Base-by-base conservation (phyloP, 2,888 invertebrate species). In the Leucophenga maculata region DNA sequence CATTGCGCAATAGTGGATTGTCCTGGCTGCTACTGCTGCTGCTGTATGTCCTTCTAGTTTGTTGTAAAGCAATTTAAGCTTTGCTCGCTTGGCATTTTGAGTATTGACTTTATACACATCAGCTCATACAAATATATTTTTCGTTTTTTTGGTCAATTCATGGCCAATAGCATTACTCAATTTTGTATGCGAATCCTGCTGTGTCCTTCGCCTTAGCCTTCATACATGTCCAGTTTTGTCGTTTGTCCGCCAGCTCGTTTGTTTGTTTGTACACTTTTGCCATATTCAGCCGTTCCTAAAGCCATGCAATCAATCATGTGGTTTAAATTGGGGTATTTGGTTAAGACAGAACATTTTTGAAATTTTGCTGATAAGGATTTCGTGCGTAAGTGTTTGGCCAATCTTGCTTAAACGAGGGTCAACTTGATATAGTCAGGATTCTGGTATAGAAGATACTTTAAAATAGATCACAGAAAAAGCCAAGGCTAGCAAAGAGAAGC, bases 271-370 rank as follows among this genome's bases (percentile, higher is more conserved):
- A 6, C 22, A 13, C 54, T 54, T 20, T 54, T 60, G 39, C 3
- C 39, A n/a, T 39, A 22, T 13, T 8, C 26, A 48, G 55, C 59
- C 54, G 22, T 32, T 18, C 18, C 32, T 31, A 14, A 54, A 54
- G 52, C 52, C 52, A 32, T 60, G 77, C 79, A 80, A 81, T 82
- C 81, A 81, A 81, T 82, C 82, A 82, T 80, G 78, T 75, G 80
- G 80, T 77, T 81, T 79, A 80, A 82, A 82, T 80, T 82, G 77
- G 81, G 81, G 77, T 82, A 82, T 82, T 81, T 81, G 78, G 74
- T 77, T 77, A 80, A 81, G 80, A 74, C 78, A 75, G 75, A 76
- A 72, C 62, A 77, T 79, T 80, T 80, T 76, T 59, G 70, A 70
- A 73, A 73, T 74, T 68, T 18, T 70, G 67, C 73, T 66, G 77